Conservation (phyloP, 2,797 vertebrate species). For the Cuculus canorus region DNA sequence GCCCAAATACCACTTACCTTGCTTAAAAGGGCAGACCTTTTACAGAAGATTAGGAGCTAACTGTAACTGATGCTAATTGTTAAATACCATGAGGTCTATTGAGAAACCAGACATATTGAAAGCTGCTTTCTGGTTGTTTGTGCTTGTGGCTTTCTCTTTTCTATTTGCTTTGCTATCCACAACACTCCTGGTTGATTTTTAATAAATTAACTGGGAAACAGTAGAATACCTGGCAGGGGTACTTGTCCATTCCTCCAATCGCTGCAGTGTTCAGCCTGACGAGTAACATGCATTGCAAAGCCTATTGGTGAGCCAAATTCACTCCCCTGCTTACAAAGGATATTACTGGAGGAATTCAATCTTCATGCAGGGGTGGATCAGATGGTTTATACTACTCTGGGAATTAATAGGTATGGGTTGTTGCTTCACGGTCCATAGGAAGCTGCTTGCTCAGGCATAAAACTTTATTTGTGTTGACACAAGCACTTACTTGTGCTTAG, state of each 20-base stretch:
- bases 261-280: not conserved
- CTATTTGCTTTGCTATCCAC: not conserved
- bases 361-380: not conserved
- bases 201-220: conserved; percentile 12
- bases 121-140: not conserved
- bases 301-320: not conserved
- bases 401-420: not conserved
- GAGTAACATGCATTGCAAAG: not conserved
- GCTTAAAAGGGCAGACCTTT: not conserved
- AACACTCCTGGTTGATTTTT: conserved; percentile 34
- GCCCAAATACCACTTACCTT: not conserved
- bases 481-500: not conserved
- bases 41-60: not conserved
- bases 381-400: not conserved
- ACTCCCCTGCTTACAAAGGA: not conserved
- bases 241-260: not conserved
- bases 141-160: not conserved
- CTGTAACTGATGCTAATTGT: not conserved
- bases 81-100: not conserved
- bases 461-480: not conserved
- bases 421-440: not conserved
- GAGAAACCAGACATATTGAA: not conserved
- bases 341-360: conserved; percentile 42
- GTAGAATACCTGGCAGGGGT: not conserved
- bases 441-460: conserved; percentile 43